Conservation (phyloP, 2,888 invertebrate species). For the Sepiola atlantica region DNA sequence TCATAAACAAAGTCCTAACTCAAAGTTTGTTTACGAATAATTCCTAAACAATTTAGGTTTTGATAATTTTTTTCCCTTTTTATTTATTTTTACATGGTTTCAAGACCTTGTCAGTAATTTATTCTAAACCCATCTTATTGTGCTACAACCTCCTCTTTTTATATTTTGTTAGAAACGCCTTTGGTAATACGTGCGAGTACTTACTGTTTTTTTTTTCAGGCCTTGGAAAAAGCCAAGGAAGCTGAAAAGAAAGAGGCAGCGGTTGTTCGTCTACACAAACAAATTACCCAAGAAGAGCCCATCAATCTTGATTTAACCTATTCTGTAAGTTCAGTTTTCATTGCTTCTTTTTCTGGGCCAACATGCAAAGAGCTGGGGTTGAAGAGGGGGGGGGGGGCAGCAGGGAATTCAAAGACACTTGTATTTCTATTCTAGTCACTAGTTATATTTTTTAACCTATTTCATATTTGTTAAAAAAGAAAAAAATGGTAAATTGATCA, state of each 20-base stretch:
- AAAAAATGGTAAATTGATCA: background rate
- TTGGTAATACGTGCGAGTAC: background rate
- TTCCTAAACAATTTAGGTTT: too few relatives aligned
- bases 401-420: background rate
- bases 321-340: conserved; percentile 79
- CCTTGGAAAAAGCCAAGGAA: conserved; percentile 95
- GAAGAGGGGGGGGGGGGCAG: background rate
- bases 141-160: background rate
- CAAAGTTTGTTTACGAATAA: too few relatives aligned
- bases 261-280: conserved; percentile 91
- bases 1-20: too few relatives aligned
- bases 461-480: background rate
- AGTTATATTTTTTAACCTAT: background rate
- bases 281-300: conserved; percentile 87
- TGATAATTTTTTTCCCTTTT: too few relatives aligned
- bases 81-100: too few relatives aligned
- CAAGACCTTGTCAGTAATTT: too few relatives aligned
- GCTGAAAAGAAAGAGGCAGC: conserved; percentile 94
- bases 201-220: conserved; percentile 70
- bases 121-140: too few relatives aligned
- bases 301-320: conserved; percentile 97
- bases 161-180: background rate
- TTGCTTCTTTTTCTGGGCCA: background rate
- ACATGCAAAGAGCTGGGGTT: background rate
- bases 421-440: background rate